Base-by-base conservation (phyloP, 2,888 invertebrate genomes). In the Branchipolynoe longqiensis region DNA sequence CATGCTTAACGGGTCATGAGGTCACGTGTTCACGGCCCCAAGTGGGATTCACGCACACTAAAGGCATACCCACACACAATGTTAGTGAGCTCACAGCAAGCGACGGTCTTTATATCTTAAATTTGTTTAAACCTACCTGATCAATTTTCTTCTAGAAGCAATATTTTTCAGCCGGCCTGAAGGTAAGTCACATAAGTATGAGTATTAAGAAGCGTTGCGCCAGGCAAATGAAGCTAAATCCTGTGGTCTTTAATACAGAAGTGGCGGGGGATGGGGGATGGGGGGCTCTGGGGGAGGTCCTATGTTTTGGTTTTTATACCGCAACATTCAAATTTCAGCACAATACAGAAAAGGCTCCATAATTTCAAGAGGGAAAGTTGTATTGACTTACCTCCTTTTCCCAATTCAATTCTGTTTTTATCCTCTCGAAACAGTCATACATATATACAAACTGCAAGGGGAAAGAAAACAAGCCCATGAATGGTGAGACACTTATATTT, bases 381-480 rank as follows among this genome's bases (percentile, higher is more conserved):
- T 48, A 31, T 62, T 14, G 18, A 78, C 78, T 48, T 18, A 78
- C 78, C 78, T 84, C 84, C 25, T 64, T 84, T 36, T 69, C 91
- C 91, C 90, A 91, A 81, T 91, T 89, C 84, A 90, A 88, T 87
- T 99, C 98, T 93, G 98, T 98, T 93, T 97, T 96, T 95, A 98
- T 97, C 95, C 97, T 96, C 94, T 98, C 98, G 95, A 99, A 98
- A 94, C 99, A 98, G 94, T 98, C 98, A 94, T 96, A 96, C 92
- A 98, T 95, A 95, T 96, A 98, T 92, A 96, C 96, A 92, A 96
- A 97, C 97, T 98, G 95, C 25, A 95, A 95, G 87, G 90, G 88
- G 90, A 86, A 88, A 22, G 28, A n/a, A 59, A 59, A 59, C 59
- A 8, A 59, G 6, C 59, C n/a, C n/a, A n/a, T n/a, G n/a, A n/a